These are phyloP conservation scores for Chromoteleia sp. DNA, from an alignment of 2,888 invertebrate species.

Conservation along the genomic window DNA sequence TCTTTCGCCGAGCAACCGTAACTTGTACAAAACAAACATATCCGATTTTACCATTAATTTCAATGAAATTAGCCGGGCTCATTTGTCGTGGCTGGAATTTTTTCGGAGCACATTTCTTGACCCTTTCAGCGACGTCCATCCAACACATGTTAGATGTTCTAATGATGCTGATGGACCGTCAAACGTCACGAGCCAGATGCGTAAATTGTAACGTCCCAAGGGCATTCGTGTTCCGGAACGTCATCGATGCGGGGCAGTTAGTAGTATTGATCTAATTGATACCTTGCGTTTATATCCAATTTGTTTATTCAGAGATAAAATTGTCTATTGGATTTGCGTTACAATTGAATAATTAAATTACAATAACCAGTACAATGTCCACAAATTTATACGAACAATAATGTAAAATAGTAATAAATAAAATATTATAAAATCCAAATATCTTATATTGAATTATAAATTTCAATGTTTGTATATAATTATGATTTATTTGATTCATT, in stretches of 20 bases:
- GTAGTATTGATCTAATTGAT: conserved; percentile 14
- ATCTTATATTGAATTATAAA: too few species aligned
- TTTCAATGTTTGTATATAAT: too few species aligned
- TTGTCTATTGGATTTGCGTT: too few species aligned
- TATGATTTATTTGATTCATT: too few species aligned
- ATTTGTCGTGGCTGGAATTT: conserved; percentile 39
- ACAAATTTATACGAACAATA: too few species aligned
- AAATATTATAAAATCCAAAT: too few species aligned
- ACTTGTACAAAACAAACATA: conserved; percentile 17
- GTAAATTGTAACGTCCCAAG: conserved; percentile 46
- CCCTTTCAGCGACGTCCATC: conserved; percentile 48
- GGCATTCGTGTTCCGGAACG: conserved; percentile 36
- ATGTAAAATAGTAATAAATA: too few species aligned
- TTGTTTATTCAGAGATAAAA: too few species aligned
- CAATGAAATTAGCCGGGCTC: conserved; percentile 27
- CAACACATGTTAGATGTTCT: conserved; percentile 65
- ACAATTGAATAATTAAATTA: too few species aligned
- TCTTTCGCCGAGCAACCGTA: conserved; percentile 8
- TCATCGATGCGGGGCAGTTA: conserved; percentile 27
- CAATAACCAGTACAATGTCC: too few species aligned
- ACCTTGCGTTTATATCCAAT: conserved; percentile 10
- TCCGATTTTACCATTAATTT: conserved; percentile 38
- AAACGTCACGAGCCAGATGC: conserved; percentile 64
- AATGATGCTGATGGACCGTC: conserved; percentile 53
- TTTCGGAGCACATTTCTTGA: conserved; percentile 23